These are phyloP conservation scores for Lathronympha strigana DNA, from an alignment of 2,888 invertebrate genomes.

Conservation along the genomic window DNA sequence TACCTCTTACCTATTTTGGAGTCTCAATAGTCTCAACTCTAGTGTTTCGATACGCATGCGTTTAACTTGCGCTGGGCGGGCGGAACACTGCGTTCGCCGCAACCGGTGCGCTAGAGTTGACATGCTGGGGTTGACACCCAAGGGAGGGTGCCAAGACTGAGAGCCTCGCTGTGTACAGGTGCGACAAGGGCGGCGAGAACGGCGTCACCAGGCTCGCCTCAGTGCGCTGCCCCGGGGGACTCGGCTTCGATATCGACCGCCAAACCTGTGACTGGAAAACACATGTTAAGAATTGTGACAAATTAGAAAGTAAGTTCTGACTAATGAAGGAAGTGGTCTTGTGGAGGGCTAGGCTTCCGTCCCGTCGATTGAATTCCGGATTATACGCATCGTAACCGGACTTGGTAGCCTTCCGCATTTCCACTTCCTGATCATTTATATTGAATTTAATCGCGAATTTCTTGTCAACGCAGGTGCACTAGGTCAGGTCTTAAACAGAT, in stretches of 20 bases:
- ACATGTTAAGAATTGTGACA: slow-evolving; percentile 97
- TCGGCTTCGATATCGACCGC: slow-evolving; percentile 96
- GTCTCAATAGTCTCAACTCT: slow-evolving; percentile 34
- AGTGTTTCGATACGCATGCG: background rate
- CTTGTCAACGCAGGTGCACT: slow-evolving; percentile 92
- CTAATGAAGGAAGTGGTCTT: slow-evolving; percentile 71
- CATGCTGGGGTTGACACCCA: background rate
- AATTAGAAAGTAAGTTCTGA: slow-evolving; percentile 94
- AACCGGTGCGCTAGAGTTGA: slow-evolving; percentile 26
- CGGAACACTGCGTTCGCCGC: background rate
- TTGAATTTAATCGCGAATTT: slow-evolving; percentile 79
- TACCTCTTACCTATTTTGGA: background rate
- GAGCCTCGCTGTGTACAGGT: slow-evolving; percentile 87
- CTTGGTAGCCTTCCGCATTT: slow-evolving; percentile 71
- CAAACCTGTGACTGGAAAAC: slow-evolving; percentile 99
- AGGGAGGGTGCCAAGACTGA: slow-evolving; percentile 51
- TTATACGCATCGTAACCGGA: slow-evolving; percentile 47
- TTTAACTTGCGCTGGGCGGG: background rate
- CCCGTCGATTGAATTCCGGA: slow-evolving; percentile 53
- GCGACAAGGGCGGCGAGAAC: slow-evolving; percentile 95
- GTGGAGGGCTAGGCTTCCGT: slow-evolving; percentile 76
- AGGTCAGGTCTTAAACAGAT: slow-evolving; percentile 98
- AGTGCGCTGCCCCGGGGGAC: slow-evolving; percentile 94
- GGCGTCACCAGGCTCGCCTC: slow-evolving; percentile 94
- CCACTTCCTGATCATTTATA: slow-evolving; percentile 70